Base-by-base conservation (phyloP, 2,113 vertebrate genomes). In the Boulengeromyrus knoepffleri region DNA sequence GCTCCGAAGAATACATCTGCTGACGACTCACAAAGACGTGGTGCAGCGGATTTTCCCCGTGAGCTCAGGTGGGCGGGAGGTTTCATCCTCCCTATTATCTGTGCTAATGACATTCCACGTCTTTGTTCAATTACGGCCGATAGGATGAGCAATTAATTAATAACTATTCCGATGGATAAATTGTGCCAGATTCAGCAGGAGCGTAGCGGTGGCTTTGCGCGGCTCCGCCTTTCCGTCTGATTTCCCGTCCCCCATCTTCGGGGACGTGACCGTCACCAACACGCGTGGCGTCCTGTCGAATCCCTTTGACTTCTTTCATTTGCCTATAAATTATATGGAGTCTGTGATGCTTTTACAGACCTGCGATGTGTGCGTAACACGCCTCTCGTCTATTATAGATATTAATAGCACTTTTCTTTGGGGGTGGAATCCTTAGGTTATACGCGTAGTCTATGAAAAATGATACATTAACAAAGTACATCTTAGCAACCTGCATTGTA, bases 1-100 rank as follows among this genome's bases (percentile, higher is more conserved):
- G 86, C 92, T 93, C 90, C 92, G 93, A 94, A 95, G 95, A 96
- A 96, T 96, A 95, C 94, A 96, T 96, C 94, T 96, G 95, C 95
- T 96, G 96, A 96, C 95, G 90, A 91, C 92, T 94, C 93, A 93
- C 94, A 93, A 94, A 94, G 92, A 93, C 66, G 90, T 86, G 89
- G 93, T 93, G 92, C 88, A 89, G 88, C 87, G 92, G 92, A 90
- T 77, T 90, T 92, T 91, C 92, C 93, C 92, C 89, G 74, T 92
- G 93, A 93, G 94, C 94, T 94, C 93, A 95, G 95, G 94, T 95
- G 94, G 94, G 94, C 93, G 93, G 94, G 93, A 94, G 93, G 92
- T 92, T 94, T 91, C 88, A 89, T 92, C 92, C 92, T 91, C 94
- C 95, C 95, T 95, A 96, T 96, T 96, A 96, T 95, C 94, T 83